A percentile compares a stretch with the other conserved stretches of the same genome.
Evolutionary conservation across 2,888 invertebrate genomes (phyloP).

Genomic region (Erynnis tages): DNA sequence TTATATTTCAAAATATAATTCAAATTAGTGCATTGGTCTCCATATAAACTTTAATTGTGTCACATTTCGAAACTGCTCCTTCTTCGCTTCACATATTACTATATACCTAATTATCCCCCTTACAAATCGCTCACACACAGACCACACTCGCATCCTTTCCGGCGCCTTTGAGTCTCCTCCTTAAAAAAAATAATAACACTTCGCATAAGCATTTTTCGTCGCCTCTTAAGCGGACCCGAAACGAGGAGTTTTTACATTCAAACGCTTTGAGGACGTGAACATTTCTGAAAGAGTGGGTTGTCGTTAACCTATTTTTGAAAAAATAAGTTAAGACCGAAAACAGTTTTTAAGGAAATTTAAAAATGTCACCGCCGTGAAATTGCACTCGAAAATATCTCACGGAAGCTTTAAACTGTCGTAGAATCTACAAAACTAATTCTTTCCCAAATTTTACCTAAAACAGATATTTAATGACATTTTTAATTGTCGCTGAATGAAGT

Average conservation of each 20-base stretch:
- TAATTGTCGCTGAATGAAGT: too few species aligned
- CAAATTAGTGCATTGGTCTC: too few species aligned
- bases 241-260: constrained; percentile 57
- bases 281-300: constrained; percentile 2
- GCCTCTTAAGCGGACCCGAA: constrained; percentile 44
- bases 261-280: constrained; percentile 39
- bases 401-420: too few species aligned
- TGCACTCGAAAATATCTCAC: too few species aligned
- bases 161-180: constrained; percentile 43
- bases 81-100: background rate
- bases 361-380: too few species aligned
- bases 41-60: too few species aligned
- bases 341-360: too few species aligned
- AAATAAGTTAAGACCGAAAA: background rate
- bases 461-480: too few species aligned
- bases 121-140: constrained; percentile 39
- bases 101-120: background rate
- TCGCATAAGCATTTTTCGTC: constrained; percentile 75
- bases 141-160: constrained; percentile 46
- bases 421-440: too few species aligned
- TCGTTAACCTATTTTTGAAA: constrained; percentile 17
- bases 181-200: constrained; percentile 77
- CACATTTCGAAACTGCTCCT: background rate
- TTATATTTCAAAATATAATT: too few species aligned
- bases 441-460: too few species aligned